A percentile compares a stretch with the other conserved stretches of the same genome.
These are phyloP conservation scores for Popillia japonica DNA, from an alignment of 1,140 invertebrate species.

Conservation along the genomic window DNA sequence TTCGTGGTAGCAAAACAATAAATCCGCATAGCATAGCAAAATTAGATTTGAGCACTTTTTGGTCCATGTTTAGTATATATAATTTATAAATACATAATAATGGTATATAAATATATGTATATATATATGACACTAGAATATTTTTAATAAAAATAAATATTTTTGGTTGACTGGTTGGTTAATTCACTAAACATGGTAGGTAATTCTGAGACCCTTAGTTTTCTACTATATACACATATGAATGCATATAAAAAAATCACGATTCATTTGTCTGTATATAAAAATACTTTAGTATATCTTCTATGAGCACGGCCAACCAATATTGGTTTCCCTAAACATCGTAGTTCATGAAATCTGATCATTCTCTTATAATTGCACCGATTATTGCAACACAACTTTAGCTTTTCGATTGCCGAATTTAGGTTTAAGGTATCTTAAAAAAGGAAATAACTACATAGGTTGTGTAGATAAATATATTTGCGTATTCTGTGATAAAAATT, in stretches of 20 bases:
- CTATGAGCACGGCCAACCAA: background rate
- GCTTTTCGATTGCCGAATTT: background rate
- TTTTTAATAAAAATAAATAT: slow-evolving; percentile 49
- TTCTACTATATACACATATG: slow-evolving; percentile 23
- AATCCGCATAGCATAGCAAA: slow-evolving; percentile 53
- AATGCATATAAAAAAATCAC: slow-evolving; percentile 38
- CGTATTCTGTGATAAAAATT: background rate
- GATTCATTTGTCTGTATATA: slow-evolving; percentile 28
- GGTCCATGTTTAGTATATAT: slow-evolving; percentile 49
- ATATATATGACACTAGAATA: slow-evolving; percentile 49
- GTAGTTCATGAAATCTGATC: slow-evolving; percentile 21
- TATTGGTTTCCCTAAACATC: background rate
- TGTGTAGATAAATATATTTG: slow-evolving; percentile 10
- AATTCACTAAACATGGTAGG: slow-evolving; percentile 49
- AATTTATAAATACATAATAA: slow-evolving; percentile 39
- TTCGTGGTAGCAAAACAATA: slow-evolving; percentile 55
- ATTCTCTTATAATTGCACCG: background rate
- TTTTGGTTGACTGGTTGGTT: slow-evolving; percentile 48
- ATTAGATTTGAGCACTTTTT: slow-evolving; percentile 48
- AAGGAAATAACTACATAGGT: background rate
- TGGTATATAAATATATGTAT: slow-evolving; percentile 44
- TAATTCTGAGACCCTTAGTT: slow-evolving; percentile 34
- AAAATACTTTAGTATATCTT: background rate
- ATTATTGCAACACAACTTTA: background rate
- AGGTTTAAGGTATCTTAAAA: background rate